phyloP scores from a whole-genome alignment of 2,113 vertebrate genomes.

The Rhea americana region DNA sequence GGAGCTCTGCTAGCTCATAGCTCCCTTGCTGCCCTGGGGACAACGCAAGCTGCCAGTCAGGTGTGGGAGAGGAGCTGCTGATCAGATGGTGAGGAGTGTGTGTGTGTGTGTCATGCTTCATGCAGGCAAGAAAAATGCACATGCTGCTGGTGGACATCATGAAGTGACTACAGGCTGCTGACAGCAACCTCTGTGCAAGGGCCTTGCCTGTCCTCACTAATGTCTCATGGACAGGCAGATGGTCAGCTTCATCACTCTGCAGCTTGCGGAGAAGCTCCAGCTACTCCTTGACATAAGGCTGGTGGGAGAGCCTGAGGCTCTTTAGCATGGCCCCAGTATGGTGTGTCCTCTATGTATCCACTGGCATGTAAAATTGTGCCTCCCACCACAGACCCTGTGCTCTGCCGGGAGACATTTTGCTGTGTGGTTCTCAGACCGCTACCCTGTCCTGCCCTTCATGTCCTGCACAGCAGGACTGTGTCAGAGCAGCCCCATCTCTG shows the following conservation, averaged over 20 bases:
- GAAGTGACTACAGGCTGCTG: background rate
- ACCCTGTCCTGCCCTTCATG: too few species aligned
- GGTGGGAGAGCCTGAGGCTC: background rate
- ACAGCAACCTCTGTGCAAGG: fast-evolving
- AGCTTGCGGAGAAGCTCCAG: background rate
- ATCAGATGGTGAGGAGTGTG: background rate
- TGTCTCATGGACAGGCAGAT: background rate
- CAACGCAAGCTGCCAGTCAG: background rate
- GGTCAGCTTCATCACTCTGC: background rate
- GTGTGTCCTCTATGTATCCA: too few species aligned
- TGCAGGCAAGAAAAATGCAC: background rate
- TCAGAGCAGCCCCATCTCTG: background rate
- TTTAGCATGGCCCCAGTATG: too few species aligned
- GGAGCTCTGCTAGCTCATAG: background rate
- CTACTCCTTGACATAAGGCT: background rate
- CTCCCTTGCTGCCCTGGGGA: background rate
- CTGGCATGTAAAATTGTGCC: fast-evolving
- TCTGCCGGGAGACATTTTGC: background rate
- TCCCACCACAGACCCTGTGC: background rate
- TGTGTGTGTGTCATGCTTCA: background rate
- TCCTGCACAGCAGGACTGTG: too few species aligned
- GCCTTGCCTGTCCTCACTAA: background rate
- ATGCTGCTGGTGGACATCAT: background rate
- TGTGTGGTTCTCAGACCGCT: background rate
- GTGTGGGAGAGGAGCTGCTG: background rate